Evolutionary conservation across 2,113 vertebrate species (phyloP).

Genomic region (Aphyosemion australe): DNA sequence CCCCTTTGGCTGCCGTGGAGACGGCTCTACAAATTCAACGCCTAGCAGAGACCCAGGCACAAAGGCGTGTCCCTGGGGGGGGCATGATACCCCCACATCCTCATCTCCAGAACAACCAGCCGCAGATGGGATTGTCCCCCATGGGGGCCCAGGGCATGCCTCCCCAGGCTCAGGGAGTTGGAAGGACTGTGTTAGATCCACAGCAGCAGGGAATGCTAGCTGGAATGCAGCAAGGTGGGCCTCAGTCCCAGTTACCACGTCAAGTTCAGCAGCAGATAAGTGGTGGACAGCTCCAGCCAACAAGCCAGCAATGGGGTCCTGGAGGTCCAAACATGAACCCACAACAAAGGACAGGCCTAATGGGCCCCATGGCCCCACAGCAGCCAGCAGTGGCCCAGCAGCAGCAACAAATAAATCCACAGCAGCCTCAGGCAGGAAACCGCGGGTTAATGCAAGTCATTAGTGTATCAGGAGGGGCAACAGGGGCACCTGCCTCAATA

Average conservation of each 20-base stretch:
- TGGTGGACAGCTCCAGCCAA: conserved; percentile 77
- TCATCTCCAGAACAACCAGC: conserved; percentile 83
- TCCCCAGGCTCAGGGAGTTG: conserved; percentile 73
- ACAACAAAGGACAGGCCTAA: conserved; percentile 85
- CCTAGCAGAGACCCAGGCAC: conserved; percentile 88
- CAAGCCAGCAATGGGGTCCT: conserved; percentile 79
- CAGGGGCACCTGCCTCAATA: conserved; percentile 53
- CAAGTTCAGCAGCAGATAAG: conserved; percentile 75
- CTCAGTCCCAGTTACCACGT: conserved; percentile 82
- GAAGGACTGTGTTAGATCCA: conserved; percentile 76
- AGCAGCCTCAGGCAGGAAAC: conserved; percentile 71
- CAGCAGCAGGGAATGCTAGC: conserved; percentile 81
- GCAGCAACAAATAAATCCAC: conserved; percentile 61
- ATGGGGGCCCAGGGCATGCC: conserved; percentile 81
- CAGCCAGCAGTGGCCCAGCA: conserved; percentile 69
- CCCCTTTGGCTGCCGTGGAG: conserved; percentile 92
- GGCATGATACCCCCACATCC: conserved; percentile 84
- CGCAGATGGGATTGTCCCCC: conserved; percentile 88
- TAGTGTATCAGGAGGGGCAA: conserved; percentile 47
- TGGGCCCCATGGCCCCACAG: conserved; percentile 84
- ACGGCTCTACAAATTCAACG: conserved; percentile 97
- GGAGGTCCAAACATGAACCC: conserved; percentile 69
- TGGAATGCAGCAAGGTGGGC: conserved; percentile 81
- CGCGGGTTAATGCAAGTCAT: conserved; percentile 81
- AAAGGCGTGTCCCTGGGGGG: conserved; percentile 79